Base-by-base conservation (phyloP, 2,797 vertebrate species). In the Semaprochilodus insignis region DNA sequence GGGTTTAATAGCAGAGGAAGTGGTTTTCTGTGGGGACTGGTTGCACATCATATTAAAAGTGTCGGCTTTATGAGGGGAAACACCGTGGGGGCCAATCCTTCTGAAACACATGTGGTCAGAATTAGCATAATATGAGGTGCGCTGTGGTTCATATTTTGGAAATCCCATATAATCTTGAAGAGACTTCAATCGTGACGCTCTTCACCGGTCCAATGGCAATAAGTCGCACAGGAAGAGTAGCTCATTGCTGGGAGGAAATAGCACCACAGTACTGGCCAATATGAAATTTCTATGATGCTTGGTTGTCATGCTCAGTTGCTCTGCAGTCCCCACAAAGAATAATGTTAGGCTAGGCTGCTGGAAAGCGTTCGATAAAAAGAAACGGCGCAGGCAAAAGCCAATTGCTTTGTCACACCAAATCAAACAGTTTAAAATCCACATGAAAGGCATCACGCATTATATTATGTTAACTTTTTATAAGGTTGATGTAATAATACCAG, bases 101-200 rank as follows among this genome's bases (percentile, higher is more conserved):
- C 77, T 86, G 88, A 75, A 88, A 89, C 82, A 81, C 92, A 93
- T 93, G 91, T 93, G 90, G 90, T 88, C 90, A 82, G 81, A 90
- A 94, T 93, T 91, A 90, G 71, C 83, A 88, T 91, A 83, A 92
- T 91, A 89, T 89, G 85, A 89, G 87, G 88, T 87, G 80, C 87
- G 86, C 86, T 91, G 91, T 86, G 88, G 89, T 89, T 76, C 55
- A 57, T 63, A 87, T 89, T 91, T 87, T 78, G 78, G 83, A 89
- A 81, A 21, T 81, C 85, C 76, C 84, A 80, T 87, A 83, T 87
- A 91, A 81, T 83, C 31, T 62, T 60, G 70, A 34, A 82, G 69
- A 79, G 74, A 81, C 82, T 88, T 89, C 48, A 87, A 77, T 85
- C 17, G 17, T 82, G 81, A 70, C 5, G 21, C 72, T 82, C 78